Conservation (phyloP, 2,113 vertebrate genomes). For the Cygnus buccinator region DNA sequence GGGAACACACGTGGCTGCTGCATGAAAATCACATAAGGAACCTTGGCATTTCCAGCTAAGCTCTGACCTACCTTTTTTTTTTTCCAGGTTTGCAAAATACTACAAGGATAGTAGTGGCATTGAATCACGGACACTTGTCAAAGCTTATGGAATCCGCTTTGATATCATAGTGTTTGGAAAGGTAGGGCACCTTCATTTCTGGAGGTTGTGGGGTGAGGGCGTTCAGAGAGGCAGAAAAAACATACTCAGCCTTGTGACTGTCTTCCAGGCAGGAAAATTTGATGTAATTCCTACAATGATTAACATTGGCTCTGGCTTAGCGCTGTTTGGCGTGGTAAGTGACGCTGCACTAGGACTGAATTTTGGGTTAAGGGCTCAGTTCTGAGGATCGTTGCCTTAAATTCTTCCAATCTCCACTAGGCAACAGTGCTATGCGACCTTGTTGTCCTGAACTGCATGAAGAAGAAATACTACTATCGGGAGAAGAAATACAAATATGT, state of each 20-base stretch:
- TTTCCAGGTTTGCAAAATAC: constrained; percentile 87
- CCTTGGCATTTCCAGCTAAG: background rate
- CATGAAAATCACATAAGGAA: background rate
- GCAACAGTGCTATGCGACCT: constrained; percentile 83
- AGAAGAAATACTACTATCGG: constrained; percentile 81
- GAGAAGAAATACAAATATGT: constrained; percentile 85
- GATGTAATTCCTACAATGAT: constrained; percentile 88
- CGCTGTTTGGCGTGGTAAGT: constrained; percentile 86
- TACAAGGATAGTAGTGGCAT: constrained; percentile 68
- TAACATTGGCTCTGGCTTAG: constrained; percentile 85
- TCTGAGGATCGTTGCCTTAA: background rate
- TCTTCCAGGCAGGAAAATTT: constrained; percentile 87
- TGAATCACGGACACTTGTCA: constrained; percentile 83
- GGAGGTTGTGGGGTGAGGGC: background rate
- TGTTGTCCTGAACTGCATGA: constrained; percentile 83
- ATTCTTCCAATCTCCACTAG: constrained; percentile 58
- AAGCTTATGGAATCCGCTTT: constrained; percentile 90
- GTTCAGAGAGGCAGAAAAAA: background rate
- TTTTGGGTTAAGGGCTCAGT: background rate
- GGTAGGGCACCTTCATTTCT: constrained; percentile 67
- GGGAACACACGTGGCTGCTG: background rate
- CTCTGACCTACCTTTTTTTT: background rate
- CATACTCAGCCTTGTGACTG: background rate
- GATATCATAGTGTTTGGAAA: constrained; percentile 88
- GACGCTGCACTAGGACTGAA: accelerated